Base-by-base conservation (phyloP, 2,888 invertebrate species). In the Ornithoptera alexandrae region DNA sequence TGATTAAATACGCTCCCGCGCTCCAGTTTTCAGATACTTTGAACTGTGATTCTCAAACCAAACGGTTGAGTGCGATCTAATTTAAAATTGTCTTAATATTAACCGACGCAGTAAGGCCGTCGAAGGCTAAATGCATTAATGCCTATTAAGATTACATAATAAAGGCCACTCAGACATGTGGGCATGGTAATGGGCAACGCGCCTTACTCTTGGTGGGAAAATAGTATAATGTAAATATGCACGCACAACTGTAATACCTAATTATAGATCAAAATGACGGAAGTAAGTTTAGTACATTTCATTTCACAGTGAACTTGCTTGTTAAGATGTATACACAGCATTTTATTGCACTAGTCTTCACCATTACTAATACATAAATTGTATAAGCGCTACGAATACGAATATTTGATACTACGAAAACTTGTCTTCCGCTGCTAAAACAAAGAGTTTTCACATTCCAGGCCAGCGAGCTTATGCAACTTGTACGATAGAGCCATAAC, bases 401-500 rank as follows among this genome's bases (percentile, higher is more conserved):
- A 4, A 30, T 30, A 30, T 30, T 30, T 30, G 30, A 30, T 30
- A 30, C 30, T 30, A 30, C 0, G 30, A 46, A 46, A 5, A 46
- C 15, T 53, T 18, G 6, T 12, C 15, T 24, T n/a, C 7, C 22
- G 22, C 57, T 12, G 59, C 63, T 50, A 61, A 69, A 57, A 42
- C 62, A 42, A 62, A 53, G 18, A 69, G 0, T 46, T 15, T 22
- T 36, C 7, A 58, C 50, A 65, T 87, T 86, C 22, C 88, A 93
- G 96, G 76, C 97, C 98, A 60, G 93, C 93, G 76, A 96, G 96
- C 81, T 93, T 98, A 77, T 94, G 94, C 81, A 94, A 94, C 77
- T 93, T 97, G 76, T 98, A 98, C 91, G 95, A 95, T 80, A 94
- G 95, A 77, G 97, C 97, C 67, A 96, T 95, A 68, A 94, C 94